Evolutionary conservation across 2,888 invertebrate species (phyloP).

Genomic region (Holacanthella duospinosa): DNA sequence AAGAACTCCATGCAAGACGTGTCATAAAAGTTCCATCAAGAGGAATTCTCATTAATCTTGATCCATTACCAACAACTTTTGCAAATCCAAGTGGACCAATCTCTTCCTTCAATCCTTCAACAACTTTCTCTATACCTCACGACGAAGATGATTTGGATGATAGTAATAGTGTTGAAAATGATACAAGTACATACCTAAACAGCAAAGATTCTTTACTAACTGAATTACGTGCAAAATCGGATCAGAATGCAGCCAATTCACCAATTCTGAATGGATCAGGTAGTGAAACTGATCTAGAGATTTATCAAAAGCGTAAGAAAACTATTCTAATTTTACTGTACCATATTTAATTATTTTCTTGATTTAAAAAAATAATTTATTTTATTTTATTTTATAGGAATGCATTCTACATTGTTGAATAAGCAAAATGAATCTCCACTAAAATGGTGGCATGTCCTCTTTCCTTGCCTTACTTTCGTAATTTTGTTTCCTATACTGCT

Average conservation of each 20-base stretch:
- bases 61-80: slow-evolving; percentile 15
- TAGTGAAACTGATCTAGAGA: background rate
- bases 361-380: background rate
- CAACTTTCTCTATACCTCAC: too few species aligned
- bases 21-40: slow-evolving; percentile 63
- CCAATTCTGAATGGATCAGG: slow-evolving; percentile 26
- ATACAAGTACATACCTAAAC: slow-evolving; percentile 22
- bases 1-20: slow-evolving; percentile 74
- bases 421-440: slow-evolving; percentile 6
- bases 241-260: slow-evolving; percentile 29
- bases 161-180: slow-evolving; percentile 14
- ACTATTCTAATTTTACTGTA: background rate
- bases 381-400: slow-evolving; percentile 5
- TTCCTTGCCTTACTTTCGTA: slow-evolving; percentile 29
- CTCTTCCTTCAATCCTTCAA: slow-evolving; percentile 9
- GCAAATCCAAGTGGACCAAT: too few species aligned
- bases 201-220: slow-evolving; percentile 27
- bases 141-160: slow-evolving; percentile 15
- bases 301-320: slow-evolving; percentile 14
- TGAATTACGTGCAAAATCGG: slow-evolving; percentile 31
- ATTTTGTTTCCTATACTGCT: slow-evolving; percentile 30
- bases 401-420: background rate
- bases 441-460: slow-evolving; percentile 32
- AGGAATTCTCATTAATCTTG: slow-evolving; percentile 32
- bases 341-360: background rate